These are phyloP conservation scores for Zaprionus lachaisei DNA, from an alignment of 1,140 invertebrate genomes.

Conservation along the genomic window DNA sequence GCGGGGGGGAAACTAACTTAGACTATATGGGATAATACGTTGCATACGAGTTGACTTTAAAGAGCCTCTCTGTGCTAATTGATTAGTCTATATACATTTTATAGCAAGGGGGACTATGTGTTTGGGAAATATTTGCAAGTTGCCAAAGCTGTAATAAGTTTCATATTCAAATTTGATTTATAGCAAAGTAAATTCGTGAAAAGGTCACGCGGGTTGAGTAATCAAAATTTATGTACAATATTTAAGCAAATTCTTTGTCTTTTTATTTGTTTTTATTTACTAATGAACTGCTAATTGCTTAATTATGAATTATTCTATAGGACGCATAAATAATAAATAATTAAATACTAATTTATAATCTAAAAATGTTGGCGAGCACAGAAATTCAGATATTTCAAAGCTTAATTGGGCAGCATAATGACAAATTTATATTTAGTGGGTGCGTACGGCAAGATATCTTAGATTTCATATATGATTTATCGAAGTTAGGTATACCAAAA, in stretches of 20 bases:
- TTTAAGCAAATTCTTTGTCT: background rate
- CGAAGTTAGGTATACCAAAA: too few species aligned
- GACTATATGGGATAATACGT: background rate
- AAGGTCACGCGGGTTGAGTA: background rate
- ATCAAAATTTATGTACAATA: background rate
- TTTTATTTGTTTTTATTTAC: background rate
- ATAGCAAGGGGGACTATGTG: background rate
- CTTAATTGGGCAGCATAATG: too few species aligned
- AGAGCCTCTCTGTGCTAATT: background rate
- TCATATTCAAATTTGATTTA: background rate
- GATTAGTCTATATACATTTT: background rate
- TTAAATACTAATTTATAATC: background rate
- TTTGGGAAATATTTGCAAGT: background rate
- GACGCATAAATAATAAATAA: background rate
- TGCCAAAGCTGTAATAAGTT: background rate
- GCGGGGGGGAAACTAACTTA: background rate
- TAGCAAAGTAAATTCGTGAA: background rate
- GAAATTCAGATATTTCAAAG: too few species aligned
- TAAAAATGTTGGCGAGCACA: too few species aligned
- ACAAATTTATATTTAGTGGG: too few species aligned
- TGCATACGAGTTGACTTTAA: background rate
- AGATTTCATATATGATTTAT: too few species aligned
- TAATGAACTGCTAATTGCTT: background rate
- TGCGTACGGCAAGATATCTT: too few species aligned
- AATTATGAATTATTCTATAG: background rate